Evolutionary conservation across 2,113 vertebrate species (phyloP).

Genomic region (Burhinus oedicnemus): DNA sequence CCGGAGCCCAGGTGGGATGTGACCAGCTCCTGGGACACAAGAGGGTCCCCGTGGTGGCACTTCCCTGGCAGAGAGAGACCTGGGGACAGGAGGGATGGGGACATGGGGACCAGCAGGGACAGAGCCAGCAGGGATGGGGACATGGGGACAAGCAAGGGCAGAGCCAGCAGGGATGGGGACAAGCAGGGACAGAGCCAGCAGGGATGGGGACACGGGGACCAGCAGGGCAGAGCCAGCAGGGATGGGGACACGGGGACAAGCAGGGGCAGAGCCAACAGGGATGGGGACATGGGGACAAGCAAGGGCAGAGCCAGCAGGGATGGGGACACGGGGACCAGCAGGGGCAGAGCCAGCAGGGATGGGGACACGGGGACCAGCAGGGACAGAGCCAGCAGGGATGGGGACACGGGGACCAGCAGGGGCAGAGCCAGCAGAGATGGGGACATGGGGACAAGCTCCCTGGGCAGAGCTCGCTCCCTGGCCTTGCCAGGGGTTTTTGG

Average conservation of each 20-base stretch:
- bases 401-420: not conserved
- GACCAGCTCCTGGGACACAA: not conserved
- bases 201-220: fast-evolving
- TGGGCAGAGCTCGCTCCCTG: too few relatives aligned
- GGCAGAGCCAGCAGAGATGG: not conserved
- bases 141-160: not conserved
- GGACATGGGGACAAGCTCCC: not conserved
- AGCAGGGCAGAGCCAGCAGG: too few relatives aligned
- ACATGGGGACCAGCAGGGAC: fast-evolving
- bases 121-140: not conserved
- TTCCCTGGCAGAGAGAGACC: not conserved
- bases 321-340: not conserved
- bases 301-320: not conserved
- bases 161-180: not conserved
- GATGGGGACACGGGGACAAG: not conserved
- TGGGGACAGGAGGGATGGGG: not conserved
- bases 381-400: not conserved
- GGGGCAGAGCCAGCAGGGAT: not conserved
- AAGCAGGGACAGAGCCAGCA: too few relatives aligned
- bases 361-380: not conserved
- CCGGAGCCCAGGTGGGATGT: fast-evolving
- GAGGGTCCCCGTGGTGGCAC: not conserved
- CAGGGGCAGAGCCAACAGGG: not conserved
- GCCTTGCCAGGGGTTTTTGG: too few relatives aligned
- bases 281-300: not conserved